Evolutionary conservation across 2,888 invertebrate species (phyloP), one percentile per base, ranked within the genome.

Genomic region (Drosophila testacea): DNA sequence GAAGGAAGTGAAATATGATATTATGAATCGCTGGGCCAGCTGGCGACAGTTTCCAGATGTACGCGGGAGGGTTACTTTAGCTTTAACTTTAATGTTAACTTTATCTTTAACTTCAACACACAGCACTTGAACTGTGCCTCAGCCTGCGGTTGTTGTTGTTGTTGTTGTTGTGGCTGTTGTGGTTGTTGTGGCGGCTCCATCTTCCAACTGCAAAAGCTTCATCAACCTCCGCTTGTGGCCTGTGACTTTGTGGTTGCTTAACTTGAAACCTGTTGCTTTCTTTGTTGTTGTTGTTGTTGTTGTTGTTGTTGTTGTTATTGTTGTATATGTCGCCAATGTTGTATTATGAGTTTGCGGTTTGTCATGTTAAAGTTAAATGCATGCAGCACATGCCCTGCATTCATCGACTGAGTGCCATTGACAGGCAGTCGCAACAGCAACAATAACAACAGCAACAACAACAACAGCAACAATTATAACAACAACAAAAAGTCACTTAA

Each of bases 1-100:
- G 91, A 89, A 91, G 91, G 91, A 91, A 91, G 92, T 91, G 92
- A 92, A 92, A 92, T 92, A 91, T 91, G 92, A 92, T 92, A 92
- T 90, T 88, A 83, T 86, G 83, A 89, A 87, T 81, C 83, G 81
- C 77, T 77, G 72, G 73, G 78, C 86, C 83, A 83, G 88, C 88
- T 83, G 83, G 86, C 77, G 83, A 83, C 88, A 83, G 77, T 87
- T 83, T 83, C 69, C 83, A 61, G 81, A 59, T 76, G 76, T 61
- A 62, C 76, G 75, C 70, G 77, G 76, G 66, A 67, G 79, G 75
- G 75, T 64, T 63, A 46, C 57, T 28, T 28, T 6, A 28, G 28
- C 11, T 22, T 22, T 22, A 22, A 22, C 22, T 22, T 22, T 22
- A 22, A 22, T 22, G 22, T 22, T 22, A 22, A 22, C 22, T 22